Conservation (phyloP, 2,113 vertebrate species). For the Parotia lawesii region DNA sequence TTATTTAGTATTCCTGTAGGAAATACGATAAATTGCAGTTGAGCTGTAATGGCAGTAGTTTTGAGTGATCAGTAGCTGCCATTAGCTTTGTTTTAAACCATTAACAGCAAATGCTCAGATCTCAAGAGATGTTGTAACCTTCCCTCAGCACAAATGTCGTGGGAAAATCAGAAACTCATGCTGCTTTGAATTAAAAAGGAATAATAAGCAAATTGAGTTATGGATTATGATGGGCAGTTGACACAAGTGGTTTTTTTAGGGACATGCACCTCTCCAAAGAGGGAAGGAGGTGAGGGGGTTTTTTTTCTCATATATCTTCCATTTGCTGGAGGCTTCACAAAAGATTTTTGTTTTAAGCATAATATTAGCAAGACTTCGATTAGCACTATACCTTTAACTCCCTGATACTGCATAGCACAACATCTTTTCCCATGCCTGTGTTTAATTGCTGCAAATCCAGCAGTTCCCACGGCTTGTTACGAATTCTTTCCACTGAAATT, state of each 20-base stretch:
- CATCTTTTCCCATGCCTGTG: not conserved
- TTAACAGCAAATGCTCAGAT: not conserved
- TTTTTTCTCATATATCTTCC: not conserved
- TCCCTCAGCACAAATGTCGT: not conserved
- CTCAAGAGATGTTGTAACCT: not conserved
- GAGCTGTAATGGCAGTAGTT: not conserved
- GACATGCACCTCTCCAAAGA: not conserved
- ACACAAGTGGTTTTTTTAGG: not conserved
- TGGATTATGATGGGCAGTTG: not conserved
- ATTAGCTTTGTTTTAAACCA: not conserved
- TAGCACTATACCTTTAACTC: not conserved
- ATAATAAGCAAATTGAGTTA: not conserved
- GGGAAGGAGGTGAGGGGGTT: not conserved
- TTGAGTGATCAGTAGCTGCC: not conserved
- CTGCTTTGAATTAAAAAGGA: not conserved
- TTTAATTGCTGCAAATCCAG: not conserved
- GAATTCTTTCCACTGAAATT: slow-evolving; percentile 7
- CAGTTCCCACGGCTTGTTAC: not conserved
- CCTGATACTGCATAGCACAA: not conserved
- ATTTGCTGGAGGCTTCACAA: not conserved
- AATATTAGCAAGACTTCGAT: not conserved
- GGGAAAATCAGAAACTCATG: not conserved
- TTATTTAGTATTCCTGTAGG: not conserved
- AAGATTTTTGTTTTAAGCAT: not conserved
- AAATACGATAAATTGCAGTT: not conserved